Evolutionary conservation across 2,113 vertebrate genomes (phyloP), one percentile per base, ranked within the genome.

Genomic region (Empidonax traillii): DNA sequence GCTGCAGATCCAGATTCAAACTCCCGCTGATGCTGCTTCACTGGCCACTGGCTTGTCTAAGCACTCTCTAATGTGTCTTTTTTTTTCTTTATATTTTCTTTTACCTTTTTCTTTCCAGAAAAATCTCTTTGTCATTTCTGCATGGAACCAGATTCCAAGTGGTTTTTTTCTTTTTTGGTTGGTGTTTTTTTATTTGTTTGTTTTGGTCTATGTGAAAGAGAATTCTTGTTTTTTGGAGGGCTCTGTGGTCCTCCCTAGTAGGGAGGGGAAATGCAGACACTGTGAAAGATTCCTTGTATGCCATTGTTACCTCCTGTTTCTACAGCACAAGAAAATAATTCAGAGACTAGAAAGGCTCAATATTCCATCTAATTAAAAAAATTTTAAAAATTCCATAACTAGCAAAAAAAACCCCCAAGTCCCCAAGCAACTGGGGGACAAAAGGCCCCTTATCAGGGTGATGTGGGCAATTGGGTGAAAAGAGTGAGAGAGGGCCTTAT

Each of bases 21-120:
- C 35, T 80, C 58, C 28, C 83, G 53, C 82, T 87, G 91, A 66
- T 73, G 76, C 75, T 90, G 55, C 28, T 58, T 73, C 33, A 55
- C 23, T 43, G 16, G 5, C 16, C 37, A 55, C 18, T 44, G 19
- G 6, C 12, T 85, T 87, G 14, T 37, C 65, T 83, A 52, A 76
- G 30, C 15, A 74, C 14, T 75, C 8, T 20, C 14, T 35, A 14
- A 22, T 59, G 11, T 17, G 3, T 37, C 6, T 12, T 30, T 25
- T 55, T 8, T 8, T 30, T 8, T 6, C 33, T 63, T 39, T 18
- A 2, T 9, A 24, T 16, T 56, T 14, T 33, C 31, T 53, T 53
- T 53, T 30, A 30, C 30, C 69, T 77, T 71, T 37, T 28, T 5
- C 3, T 75, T 87, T 68, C 31, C 18, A 43, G 68, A 76, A 72